Evolutionary conservation across 2,113 vertebrate species (phyloP).

Genomic region (Coptodon bakossiorum): DNA sequence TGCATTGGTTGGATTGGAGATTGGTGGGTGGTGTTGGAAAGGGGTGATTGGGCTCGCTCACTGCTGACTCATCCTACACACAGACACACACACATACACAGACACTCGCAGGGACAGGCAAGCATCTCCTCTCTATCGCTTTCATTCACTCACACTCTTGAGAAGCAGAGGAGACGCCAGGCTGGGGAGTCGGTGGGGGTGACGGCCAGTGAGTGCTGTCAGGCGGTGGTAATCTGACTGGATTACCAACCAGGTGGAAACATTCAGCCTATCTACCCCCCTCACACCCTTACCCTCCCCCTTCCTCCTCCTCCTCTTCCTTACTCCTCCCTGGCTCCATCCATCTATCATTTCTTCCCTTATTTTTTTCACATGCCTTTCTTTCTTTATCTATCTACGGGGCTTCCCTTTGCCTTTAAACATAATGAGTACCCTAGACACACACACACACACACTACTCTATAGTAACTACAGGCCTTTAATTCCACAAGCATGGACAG

Average conservation of each 20-base stretch:
- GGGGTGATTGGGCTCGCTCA: constrained; percentile 13
- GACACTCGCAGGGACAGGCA: neutral
- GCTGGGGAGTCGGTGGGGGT: constrained; percentile 55
- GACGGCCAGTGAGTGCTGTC: constrained; percentile 65
- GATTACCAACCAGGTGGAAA: constrained; percentile 79
- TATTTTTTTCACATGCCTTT: neutral
- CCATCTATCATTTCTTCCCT: constrained; percentile 16
- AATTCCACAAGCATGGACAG: neutral
- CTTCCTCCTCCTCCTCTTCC: neutral
- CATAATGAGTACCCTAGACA: neutral
- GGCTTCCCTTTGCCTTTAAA: neutral
- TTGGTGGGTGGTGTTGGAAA: neutral
- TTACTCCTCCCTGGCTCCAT: neutral
- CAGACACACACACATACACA: neutral
- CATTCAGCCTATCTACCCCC: constrained; percentile 56
- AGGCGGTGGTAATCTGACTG: constrained; percentile 74
- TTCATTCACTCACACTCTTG: constrained; percentile 48
- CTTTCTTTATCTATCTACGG: neutral
- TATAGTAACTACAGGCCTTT: neutral
- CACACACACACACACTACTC: neutral
- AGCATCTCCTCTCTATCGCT: constrained; percentile 31
- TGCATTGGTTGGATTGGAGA: neutral
- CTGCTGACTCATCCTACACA: constrained; percentile 58
- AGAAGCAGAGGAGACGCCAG: constrained; percentile 50
- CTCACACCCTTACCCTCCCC: neutral